These are phyloP conservation scores for Actenoides lindsayi DNA, from an alignment of 2,113 vertebrate genomes.

Conservation along the genomic window DNA sequence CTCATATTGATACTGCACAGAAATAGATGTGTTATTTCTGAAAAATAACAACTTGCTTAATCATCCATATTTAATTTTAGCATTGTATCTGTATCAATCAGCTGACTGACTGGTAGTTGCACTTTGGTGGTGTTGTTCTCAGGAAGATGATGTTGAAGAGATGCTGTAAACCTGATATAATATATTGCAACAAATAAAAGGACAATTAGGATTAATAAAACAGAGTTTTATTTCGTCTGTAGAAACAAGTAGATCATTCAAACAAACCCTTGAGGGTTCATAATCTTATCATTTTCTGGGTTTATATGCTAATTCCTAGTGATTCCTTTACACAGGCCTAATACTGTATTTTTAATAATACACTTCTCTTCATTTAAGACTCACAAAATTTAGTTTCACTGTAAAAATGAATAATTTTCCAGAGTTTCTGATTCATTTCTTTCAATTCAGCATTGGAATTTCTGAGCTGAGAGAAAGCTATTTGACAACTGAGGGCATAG, in stretches of 20 bases:
- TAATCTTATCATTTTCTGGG: not conserved
- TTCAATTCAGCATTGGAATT: slow-evolving; percentile 46
- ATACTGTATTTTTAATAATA: not conserved
- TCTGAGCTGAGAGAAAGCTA: slow-evolving; percentile 38
- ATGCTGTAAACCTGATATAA: not conserved
- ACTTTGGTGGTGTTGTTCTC: not conserved
- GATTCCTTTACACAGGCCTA: not conserved
- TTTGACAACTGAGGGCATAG: slow-evolving; percentile 53
- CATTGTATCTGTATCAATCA: not conserved
- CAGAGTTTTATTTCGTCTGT: not conserved
- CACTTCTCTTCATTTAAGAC: not conserved
- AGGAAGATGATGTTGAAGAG: slow-evolving; percentile 23
- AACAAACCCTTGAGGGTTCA: not conserved
- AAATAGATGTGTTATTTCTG: not conserved
- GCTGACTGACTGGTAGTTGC: not conserved
- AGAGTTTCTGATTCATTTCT: slow-evolving; percentile 52
- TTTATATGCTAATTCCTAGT: not conserved
- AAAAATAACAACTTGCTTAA: not conserved
- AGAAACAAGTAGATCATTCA: not conserved
- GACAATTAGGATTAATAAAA: slow-evolving; percentile 10
- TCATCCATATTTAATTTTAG: not conserved
- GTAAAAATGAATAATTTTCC: slow-evolving; percentile 28
- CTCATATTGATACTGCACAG: not conserved
- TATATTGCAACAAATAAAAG: slow-evolving; percentile 25
- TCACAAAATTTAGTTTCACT: not conserved